Evolutionary conservation across 1,140 invertebrate species (phyloP).

Genomic region (Bombus picipes): DNA sequence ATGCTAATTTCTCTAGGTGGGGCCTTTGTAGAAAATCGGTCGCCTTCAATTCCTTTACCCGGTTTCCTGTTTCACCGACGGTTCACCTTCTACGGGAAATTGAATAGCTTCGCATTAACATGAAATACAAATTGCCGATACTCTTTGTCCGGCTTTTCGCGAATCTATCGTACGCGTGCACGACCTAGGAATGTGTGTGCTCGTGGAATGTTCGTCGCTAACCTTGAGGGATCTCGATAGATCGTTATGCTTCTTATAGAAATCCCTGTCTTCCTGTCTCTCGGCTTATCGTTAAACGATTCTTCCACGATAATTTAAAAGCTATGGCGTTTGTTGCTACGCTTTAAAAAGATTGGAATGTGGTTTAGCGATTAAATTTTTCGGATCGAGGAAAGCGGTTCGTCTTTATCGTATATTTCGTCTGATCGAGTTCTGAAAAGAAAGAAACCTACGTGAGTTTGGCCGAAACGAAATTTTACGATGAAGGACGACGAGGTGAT

Average conservation of each 20-base stretch:
- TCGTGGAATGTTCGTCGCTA: slow-evolving; percentile 46
- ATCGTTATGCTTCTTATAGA: not conserved
- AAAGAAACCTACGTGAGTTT: not conserved
- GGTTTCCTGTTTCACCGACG: slow-evolving; percentile 61
- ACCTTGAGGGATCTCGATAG: slow-evolving; percentile 2
- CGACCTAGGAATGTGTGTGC: slow-evolving; percentile 54
- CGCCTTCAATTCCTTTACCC: slow-evolving; percentile 59
- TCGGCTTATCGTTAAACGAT: not conserved
- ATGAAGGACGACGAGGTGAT: not conserved
- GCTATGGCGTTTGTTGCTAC: not conserved
- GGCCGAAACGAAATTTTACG: not conserved
- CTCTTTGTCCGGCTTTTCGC: slow-evolving; percentile 36
- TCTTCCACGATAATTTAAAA: slow-evolving; percentile 10
- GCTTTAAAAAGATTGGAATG: slow-evolving; percentile 18
- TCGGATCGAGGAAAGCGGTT: slow-evolving; percentile 4
- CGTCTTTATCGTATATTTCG: not conserved
- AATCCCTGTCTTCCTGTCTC: not conserved
- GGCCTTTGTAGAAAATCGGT: slow-evolving; percentile 65
- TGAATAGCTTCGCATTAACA: slow-evolving; percentile 61
- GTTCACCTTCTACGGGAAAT: slow-evolving; percentile 52
- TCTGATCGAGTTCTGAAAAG: not conserved
- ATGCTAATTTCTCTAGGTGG: slow-evolving; percentile 72
- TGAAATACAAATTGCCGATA: slow-evolving; percentile 51
- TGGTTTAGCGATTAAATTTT: not conserved
- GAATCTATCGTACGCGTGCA: slow-evolving; percentile 20